A percentile compares a stretch with the other conserved stretches of the same genome.
These are phyloP conservation scores for Aix galericulata DNA, from an alignment of 2,113 vertebrate species.

Conservation along the genomic window DNA sequence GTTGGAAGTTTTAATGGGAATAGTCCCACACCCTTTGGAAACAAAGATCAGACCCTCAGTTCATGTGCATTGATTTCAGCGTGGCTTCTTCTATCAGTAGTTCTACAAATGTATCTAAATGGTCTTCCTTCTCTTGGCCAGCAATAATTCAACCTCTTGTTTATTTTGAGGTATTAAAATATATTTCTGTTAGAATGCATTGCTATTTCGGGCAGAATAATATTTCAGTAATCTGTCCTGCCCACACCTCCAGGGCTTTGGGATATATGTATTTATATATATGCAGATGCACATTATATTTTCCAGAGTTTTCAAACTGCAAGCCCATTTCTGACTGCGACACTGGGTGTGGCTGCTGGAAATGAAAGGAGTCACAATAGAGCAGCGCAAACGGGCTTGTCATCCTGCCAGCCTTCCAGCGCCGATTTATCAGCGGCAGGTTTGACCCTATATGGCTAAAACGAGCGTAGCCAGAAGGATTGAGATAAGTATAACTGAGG, in stretches of 20 bases:
- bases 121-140: not conserved
- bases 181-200: constrained; percentile 25
- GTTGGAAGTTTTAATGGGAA: not conserved
- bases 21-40: not conserved
- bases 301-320: constrained; percentile 64
- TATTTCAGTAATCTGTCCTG: constrained; percentile 47
- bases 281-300: constrained; percentile 23
- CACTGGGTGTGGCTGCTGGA: constrained; percentile 61
- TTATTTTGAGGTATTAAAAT: constrained; percentile 45
- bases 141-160: not conserved
- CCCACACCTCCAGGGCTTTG: constrained; percentile 39
- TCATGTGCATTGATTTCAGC: not conserved
- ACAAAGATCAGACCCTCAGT: not conserved
- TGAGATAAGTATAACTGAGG: constrained; percentile 65
- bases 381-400: constrained; percentile 57
- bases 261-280: not conserved
- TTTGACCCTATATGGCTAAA: constrained; percentile 66
- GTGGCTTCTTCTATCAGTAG: not conserved
- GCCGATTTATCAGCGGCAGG: constrained; percentile 66
- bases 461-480: constrained; percentile 38
- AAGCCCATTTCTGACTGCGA: constrained; percentile 49
- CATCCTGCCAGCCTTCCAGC: constrained; percentile 59
- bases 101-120: not conserved
- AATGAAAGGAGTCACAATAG: constrained; percentile 65
- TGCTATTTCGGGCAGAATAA: constrained; percentile 36